Evolutionary conservation across 2,113 vertebrate genomes (phyloP).

Genomic region (Bambusicola thoracicus): DNA sequence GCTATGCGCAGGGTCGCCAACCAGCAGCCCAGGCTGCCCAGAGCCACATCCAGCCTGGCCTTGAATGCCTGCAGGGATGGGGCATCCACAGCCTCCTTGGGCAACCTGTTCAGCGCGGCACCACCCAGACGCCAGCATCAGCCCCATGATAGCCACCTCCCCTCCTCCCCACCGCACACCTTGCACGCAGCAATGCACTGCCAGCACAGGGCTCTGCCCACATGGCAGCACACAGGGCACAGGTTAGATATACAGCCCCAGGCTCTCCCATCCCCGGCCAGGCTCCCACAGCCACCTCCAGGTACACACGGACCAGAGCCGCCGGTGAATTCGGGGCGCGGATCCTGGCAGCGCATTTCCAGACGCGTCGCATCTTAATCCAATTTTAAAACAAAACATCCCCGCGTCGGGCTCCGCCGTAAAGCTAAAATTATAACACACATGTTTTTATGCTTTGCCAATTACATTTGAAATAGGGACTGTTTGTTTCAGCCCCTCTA

Average conservation of each 20-base stretch:
- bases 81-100: no score
- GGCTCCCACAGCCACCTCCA: conserved; percentile 33
- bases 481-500: conserved; percentile 90
- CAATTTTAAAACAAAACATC: conserved; percentile 76
- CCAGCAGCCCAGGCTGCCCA: no score
- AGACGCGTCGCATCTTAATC: conserved; percentile 79
- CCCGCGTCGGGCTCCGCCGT: conserved; percentile 56
- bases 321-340: conserved; percentile 50
- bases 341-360: conserved; percentile 74
- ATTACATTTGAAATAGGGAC: conserved; percentile 90
- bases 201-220: background rate
- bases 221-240: background rate
- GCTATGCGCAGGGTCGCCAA: no score
- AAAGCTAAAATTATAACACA: conserved; percentile 82
- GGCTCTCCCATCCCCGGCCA: conserved; percentile 30
- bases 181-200: background rate
- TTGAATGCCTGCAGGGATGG: no score
- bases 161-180: fast-evolving
- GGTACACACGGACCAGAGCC: conserved; percentile 53
- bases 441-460: conserved; percentile 91
- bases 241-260: conserved; percentile 66
- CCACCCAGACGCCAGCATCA: background rate
- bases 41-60: no score
- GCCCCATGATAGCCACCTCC: background rate
- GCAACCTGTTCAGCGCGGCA: no score